Conservation (phyloP, 2,113 vertebrate genomes). For the Saiga tatarica region DNA sequence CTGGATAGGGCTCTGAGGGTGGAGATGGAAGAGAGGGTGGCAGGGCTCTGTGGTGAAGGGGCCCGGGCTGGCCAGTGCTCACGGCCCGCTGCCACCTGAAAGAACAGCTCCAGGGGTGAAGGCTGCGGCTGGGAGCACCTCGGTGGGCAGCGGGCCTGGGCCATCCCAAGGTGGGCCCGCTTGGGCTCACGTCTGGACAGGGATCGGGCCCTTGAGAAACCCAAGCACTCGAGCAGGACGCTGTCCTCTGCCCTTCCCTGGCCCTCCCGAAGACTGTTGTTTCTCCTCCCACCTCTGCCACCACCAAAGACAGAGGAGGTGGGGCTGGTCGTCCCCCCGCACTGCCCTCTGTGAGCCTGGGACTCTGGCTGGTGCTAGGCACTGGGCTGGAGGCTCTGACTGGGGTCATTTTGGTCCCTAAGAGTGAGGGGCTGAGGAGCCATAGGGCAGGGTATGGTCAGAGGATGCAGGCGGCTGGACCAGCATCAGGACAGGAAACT, state of each 20-base stretch:
- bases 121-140: background rate
- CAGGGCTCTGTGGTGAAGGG: background rate
- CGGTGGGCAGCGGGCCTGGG: background rate
- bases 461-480: background rate
- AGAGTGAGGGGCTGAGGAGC: background rate
- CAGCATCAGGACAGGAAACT: background rate
- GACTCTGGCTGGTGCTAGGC: background rate
- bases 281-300: background rate
- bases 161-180: background rate
- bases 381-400: background rate
- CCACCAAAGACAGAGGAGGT: conserved; percentile 1
- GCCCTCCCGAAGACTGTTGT: background rate
- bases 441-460: background rate
- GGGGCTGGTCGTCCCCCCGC: background rate
- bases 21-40: background rate
- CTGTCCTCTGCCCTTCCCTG: background rate
- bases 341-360: background rate
- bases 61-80: background rate
- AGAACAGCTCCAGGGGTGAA: background rate
- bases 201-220: background rate
- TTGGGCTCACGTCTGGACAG: background rate
- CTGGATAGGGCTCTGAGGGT: accelerated
- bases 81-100: accelerated
- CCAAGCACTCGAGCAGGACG: background rate
- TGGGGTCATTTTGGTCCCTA: background rate